Evolutionary conservation across 2,888 invertebrate genomes (phyloP), one percentile per base, ranked within the genome.

Genomic region (Nudaria mundana): DNA sequence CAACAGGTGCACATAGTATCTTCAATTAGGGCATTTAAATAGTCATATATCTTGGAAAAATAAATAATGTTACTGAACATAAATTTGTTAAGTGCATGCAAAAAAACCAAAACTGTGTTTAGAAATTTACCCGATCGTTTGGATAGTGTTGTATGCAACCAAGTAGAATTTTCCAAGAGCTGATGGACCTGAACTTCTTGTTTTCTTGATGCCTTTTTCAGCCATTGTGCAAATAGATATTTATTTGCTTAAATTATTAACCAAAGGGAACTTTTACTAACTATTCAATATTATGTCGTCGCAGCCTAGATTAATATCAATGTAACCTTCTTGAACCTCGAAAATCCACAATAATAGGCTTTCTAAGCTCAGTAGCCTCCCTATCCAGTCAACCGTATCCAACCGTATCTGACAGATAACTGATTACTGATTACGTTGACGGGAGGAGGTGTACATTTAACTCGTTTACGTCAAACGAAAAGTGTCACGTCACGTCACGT

Each of bases 71-170:
- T n/a, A n/a, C n/a, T n/a, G n/a, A n/a, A n/a, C n/a, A n/a, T n/a
- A n/a, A n/a, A n/a, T n/a, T n/a, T n/a, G n/a, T n/a, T n/a, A n/a
- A n/a, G n/a, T n/a, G n/a, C n/a, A n/a, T n/a, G n/a, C n/a, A n/a
- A n/a, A n/a, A n/a, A n/a, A n/a, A n/a, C n/a, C n/a, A n/a, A n/a
- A n/a, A n/a, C n/a, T n/a, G n/a, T n/a, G n/a, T n/a, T n/a, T n/a
- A n/a, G n/a, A n/a, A 41, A 81, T 90, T 91, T 86, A 94, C 94
- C 94, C 96, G 32, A 91, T 58, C 41, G 93, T 92, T 82, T 95
- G 94, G n/a, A 91, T 69, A 12, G 90, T 80, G 81, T 96, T 96
- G 67, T 95, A 95, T 0, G 85, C 76, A 51, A 94, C 78, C 34
- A 95, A 88, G 74, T 95, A 95, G 0, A 88, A 61, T 77, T 92